Evolutionary conservation across 2,888 invertebrate genomes (phyloP).

Genomic region (Pachliopta kotzebuea): DNA sequence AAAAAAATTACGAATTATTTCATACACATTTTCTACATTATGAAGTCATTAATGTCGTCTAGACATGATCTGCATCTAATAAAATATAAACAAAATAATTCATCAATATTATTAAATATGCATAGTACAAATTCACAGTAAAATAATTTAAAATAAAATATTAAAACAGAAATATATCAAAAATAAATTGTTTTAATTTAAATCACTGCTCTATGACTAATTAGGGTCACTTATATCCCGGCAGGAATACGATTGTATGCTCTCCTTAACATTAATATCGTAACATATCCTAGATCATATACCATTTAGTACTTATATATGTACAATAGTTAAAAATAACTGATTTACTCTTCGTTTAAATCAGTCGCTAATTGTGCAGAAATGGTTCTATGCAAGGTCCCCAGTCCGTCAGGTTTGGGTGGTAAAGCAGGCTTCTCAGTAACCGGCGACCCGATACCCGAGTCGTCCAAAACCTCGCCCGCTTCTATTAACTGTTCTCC

Average conservation of each 20-base stretch:
- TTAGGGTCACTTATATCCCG: background rate
- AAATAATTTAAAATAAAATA: background rate
- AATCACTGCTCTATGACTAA: background rate
- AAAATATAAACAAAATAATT: background rate
- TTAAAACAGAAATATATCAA: background rate
- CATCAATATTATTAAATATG: background rate
- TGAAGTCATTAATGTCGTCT: background rate
- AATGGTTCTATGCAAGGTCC: constrained; percentile 33
- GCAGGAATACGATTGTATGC: background rate
- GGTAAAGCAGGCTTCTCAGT: constrained; percentile 56
- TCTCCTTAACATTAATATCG: background rate
- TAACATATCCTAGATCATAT: background rate
- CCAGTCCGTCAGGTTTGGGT: constrained; percentile 55
- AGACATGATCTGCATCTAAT: background rate
- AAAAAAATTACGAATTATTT: background rate
- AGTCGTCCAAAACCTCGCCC: constrained; percentile 35
- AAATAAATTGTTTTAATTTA: background rate
- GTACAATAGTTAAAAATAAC: constrained; percentile 5
- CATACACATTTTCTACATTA: background rate
- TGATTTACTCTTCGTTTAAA: constrained; percentile 30
- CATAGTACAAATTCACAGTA: background rate
- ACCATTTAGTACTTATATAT: constrained; percentile 10
- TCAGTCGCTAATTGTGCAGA: constrained; percentile 32
- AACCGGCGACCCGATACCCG: constrained; percentile 35
- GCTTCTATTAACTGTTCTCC: constrained; percentile 15